Conservation (phyloP, 2,113 vertebrate species). For the Thalassoma bifasciatum region DNA sequence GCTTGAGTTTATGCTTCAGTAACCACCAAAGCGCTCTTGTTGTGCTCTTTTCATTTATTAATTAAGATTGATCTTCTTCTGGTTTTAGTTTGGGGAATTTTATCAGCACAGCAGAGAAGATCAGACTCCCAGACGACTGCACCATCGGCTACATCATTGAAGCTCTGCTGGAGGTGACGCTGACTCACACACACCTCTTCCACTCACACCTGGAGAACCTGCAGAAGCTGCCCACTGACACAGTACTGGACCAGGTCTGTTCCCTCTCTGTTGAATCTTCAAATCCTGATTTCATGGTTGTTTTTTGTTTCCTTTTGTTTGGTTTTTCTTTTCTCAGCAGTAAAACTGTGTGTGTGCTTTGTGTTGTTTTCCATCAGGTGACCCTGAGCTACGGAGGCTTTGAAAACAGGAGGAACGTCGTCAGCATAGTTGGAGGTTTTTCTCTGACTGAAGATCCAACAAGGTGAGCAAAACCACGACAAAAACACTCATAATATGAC, state of each 20-base stretch:
- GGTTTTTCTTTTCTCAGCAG: too few species aligned
- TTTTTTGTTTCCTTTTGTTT: background rate
- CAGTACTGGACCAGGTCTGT: conserved; percentile 88
- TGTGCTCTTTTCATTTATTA: too few species aligned
- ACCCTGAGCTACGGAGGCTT: conserved; percentile 97
- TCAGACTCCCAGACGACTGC: conserved; percentile 96
- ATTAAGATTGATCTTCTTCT: background rate
- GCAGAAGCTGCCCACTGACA: conserved; percentile 84
- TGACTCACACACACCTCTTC: conserved; percentile 89
- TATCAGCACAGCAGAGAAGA: conserved; percentile 95
- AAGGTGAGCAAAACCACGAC: conserved; percentile 80
- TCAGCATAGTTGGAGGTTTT: conserved; percentile 88
- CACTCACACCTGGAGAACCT: conserved; percentile 97
- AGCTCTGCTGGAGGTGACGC: conserved; percentile 90
- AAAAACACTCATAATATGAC: background rate
- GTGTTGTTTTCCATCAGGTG: conserved; percentile 81
- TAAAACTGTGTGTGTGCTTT: background rate
- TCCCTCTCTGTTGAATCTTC: background rate
- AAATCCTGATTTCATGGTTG: too few species aligned
- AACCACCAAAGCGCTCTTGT: too few species aligned
- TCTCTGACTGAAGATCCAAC: conserved; percentile 92
- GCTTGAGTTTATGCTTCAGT: too few species aligned
- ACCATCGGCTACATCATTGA: conserved; percentile 97
- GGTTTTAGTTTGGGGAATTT: conserved; percentile 93
- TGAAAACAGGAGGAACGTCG: conserved; percentile 92